Conservation (phyloP, 2,797 vertebrate genomes). For the Oceanodroma leucorhoa region DNA sequence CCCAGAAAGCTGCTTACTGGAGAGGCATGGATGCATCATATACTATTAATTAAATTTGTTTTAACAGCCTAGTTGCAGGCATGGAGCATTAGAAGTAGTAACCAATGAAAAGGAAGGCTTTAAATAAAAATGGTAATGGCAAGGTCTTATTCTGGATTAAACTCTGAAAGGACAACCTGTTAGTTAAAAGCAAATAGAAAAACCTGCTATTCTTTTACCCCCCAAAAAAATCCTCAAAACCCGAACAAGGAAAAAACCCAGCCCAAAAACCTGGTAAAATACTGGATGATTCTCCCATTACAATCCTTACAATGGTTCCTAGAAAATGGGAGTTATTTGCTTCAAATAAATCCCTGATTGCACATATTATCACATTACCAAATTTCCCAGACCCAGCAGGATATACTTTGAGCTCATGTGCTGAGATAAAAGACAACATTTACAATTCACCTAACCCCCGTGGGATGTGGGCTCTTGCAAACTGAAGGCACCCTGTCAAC, state of each 20-base stretch:
- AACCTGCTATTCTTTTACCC: background rate
- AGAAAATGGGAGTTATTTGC: background rate
- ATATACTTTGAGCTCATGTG: background rate
- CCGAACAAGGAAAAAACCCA: background rate
- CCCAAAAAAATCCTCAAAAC: background rate
- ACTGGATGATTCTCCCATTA: background rate
- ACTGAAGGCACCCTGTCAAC: background rate
- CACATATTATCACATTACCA: background rate
- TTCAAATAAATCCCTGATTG: background rate
- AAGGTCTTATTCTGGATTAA: background rate
- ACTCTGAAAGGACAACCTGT: background rate
- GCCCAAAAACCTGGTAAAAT: background rate
- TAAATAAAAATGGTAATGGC: background rate
- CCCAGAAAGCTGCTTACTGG: background rate
- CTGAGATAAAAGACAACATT: background rate
- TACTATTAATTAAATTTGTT: background rate
- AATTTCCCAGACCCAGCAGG: background rate
- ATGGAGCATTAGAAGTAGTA: background rate
- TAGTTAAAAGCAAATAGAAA: background rate
- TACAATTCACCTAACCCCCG: background rate
- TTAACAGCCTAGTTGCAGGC: background rate
- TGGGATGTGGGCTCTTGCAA: rapidly evolving
- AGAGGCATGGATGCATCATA: background rate
- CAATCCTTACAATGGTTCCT: background rate
- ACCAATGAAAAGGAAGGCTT: background rate